Evolutionary conservation across 92 coral and sea anemone species (phyloP).

Genomic region (Heliopora coerulea): DNA sequence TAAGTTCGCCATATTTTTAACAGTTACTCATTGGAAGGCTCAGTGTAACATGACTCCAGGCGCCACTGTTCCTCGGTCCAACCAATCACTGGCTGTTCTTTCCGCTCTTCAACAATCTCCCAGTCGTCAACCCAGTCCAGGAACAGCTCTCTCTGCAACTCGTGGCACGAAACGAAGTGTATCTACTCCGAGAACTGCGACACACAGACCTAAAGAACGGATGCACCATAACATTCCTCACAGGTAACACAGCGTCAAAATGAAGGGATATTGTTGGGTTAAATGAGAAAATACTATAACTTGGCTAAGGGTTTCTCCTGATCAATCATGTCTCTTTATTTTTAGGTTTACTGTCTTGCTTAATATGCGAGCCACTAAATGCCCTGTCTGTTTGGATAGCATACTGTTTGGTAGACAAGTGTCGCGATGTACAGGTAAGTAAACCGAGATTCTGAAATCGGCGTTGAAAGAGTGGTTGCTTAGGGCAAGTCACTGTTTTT

Average conservation of each 20-base stretch:
- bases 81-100: slow-evolving; percentile 83
- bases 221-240: slow-evolving; percentile 99
- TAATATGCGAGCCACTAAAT: slow-evolving; percentile 94
- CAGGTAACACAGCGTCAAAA: too few relatives aligned
- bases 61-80: slow-evolving; percentile 57
- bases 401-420: slow-evolving; percentile 94
- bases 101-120: slow-evolving; percentile 99
- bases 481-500: too few relatives aligned
- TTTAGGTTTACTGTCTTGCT: slow-evolving; percentile 79
- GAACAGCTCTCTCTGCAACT: slow-evolving; percentile 48
- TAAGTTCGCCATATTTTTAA: too few relatives aligned
- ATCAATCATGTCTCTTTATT: not conserved
- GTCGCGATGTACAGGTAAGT: slow-evolving; percentile 88
- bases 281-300: too few relatives aligned
- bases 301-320: too few relatives aligned
- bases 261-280: too few relatives aligned
- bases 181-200: slow-evolving; percentile 49
- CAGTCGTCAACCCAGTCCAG: slow-evolving; percentile 91
- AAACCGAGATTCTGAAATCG: too few relatives aligned
- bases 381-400: slow-evolving; percentile 89
- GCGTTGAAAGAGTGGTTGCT: too few relatives aligned
- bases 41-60: slow-evolving; percentile 65
- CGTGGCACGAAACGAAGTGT: slow-evolving; percentile 32
- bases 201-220: slow-evolving; percentile 91
- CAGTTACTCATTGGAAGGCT: slow-evolving; percentile 90